A percentile compares a stretch with the other conserved stretches of the same genome.
Conservation (phyloP, 2,888 invertebrate species). For the Watsonalla binaria region DNA sequence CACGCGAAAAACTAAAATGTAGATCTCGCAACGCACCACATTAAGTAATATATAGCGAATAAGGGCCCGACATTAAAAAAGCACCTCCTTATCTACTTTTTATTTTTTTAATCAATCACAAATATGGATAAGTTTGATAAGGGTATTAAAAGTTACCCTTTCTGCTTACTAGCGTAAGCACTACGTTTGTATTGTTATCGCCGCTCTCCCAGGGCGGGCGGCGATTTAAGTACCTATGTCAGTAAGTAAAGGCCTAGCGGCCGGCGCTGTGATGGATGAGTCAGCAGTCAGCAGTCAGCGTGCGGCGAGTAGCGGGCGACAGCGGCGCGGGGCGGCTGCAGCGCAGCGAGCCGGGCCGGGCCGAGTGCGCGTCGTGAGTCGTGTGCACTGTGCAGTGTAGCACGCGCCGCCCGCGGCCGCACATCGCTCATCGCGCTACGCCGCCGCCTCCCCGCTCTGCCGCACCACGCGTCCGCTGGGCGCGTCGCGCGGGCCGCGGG, state of each 20-base stretch:
- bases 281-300: not conserved
- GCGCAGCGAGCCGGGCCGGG: constrained; percentile 22
- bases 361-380: constrained; percentile 23
- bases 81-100: too few species aligned
- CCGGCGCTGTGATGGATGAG: not conserved
- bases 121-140: not conserved
- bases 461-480: constrained; percentile 78
- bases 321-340: constrained; percentile 30
- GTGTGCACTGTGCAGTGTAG: constrained; percentile 59
- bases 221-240: not conserved
- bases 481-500: constrained; percentile 78
- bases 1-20: too few species aligned
- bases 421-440: constrained; percentile 70
- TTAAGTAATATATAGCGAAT: too few species aligned
- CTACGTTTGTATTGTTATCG: not conserved
- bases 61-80: too few species aligned
- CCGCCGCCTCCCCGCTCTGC: constrained; percentile 73
- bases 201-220: not conserved
- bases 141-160: not conserved
- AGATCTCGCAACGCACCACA: too few species aligned
- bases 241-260: not conserved
- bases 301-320: constrained; percentile 24
- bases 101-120: too few species aligned
- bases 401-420: constrained; percentile 74
- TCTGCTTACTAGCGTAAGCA: not conserved